Base-by-base conservation (phyloP, 1,140 invertebrate species). In the Heliconius nattereri region DNA sequence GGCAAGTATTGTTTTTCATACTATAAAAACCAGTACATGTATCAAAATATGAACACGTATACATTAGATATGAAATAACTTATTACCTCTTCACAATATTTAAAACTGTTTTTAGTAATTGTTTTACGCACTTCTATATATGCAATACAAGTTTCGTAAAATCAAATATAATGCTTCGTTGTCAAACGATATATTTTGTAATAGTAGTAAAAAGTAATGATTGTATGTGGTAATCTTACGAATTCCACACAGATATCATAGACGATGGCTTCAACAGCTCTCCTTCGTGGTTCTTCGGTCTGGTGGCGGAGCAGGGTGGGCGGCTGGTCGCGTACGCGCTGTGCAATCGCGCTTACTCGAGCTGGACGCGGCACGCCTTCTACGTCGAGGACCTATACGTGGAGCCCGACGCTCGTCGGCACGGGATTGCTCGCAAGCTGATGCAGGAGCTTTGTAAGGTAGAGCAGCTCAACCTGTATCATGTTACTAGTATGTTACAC, bases 371-470 rank as follows among this genome's bases (percentile, higher is more conserved):
- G 20, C 89, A 87, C 83, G 87, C 90, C 75, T 81, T 89, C 80
- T 91, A 92, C 87, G 20, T 92, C 16, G 91, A 92, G 84, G 91
- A 92, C 85, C 81, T 92, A 70, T 91, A 83, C 85, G 91, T 92
- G 84, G 66, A 23, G 35, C 87, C 86, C 2, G n/a, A 1, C 23
- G 78, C 70, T 73, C 85, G 91, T 32, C 80, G 85, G 70, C 74
- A 70, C 52, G 88, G 91, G 75, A 84, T 91, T 35, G 91, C 82
- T 7, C 71, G 49, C 0, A 26, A 7, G 3, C 81, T 92, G n/a
- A 40, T 92, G 81, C 79, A 70, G 37, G 79, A 80, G 29, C 84
- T 92, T n/a, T 90, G 89, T 72, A 78, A 83, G 86, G 78, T 80
- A 19, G 11, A 49, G 35, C 16, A 37, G 37, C 35, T 23, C 40